Conservation (phyloP, 2,113 vertebrate species). For the Thunnus maccoyii region DNA sequence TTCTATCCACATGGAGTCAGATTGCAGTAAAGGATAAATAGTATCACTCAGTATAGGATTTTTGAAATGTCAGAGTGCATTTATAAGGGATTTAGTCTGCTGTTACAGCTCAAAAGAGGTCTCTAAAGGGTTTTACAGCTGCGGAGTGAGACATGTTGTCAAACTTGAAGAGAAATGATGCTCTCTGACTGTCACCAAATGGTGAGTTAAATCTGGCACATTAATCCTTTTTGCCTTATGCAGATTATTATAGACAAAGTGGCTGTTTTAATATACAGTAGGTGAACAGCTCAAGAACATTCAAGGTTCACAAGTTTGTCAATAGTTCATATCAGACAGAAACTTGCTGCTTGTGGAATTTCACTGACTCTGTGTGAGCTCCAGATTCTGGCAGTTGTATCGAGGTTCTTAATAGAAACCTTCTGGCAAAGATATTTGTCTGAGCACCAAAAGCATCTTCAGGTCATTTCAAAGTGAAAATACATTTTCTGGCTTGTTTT, state of each 20-base stretch:
- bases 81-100: slow-evolving; percentile 25
- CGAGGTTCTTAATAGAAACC: slow-evolving; percentile 52
- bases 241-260: background rate
- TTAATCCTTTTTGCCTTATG: slow-evolving; percentile 1
- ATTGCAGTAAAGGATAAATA: slow-evolving; percentile 51
- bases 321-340: slow-evolving; percentile 5
- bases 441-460: slow-evolving; percentile 36
- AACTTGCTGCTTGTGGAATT: slow-evolving; percentile 14
- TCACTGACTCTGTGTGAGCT: slow-evolving; percentile 42
- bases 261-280: background rate
- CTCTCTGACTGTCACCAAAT: slow-evolving; percentile 10
- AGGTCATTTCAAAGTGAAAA: slow-evolving; percentile 78
- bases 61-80: slow-evolving; percentile 35
- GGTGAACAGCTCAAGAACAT: slow-evolving; percentile 17
- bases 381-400: slow-evolving; percentile 30
- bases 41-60: slow-evolving; percentile 28
- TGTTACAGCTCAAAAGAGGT: background rate
- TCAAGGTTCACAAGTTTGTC: slow-evolving; percentile 5
- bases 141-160: slow-evolving; percentile 19
- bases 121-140: slow-evolving; percentile 5
- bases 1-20: slow-evolving; percentile 14
- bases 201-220: background rate
- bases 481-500: slow-evolving; percentile 35
- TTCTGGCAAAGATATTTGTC: slow-evolving; percentile 50
- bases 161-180: slow-evolving; percentile 4